Percentiles rank a stretch among this genome's conserved stretches.
Evolutionary conservation across 2,113 vertebrate genomes (phyloP).

Genomic region (Stigmatopora nigra): DNA sequence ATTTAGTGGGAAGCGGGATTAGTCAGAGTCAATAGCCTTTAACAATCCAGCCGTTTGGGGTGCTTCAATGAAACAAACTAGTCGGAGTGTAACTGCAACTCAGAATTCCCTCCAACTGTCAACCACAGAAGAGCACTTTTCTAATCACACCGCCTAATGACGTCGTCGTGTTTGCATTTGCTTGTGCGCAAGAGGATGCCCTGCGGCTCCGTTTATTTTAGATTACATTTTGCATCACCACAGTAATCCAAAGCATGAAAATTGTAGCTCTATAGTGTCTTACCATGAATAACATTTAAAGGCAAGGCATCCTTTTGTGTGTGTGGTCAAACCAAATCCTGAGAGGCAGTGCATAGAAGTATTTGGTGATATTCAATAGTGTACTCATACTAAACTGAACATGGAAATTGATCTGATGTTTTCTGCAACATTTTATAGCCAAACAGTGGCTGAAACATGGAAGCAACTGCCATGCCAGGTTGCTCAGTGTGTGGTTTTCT

Average conservation of each 20-base stretch:
- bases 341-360: neutral
- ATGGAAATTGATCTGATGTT: no score
- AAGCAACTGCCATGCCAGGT: no score
- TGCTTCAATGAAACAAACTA: conserved; percentile 33
- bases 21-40: conserved; percentile 62
- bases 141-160: conserved; percentile 9
- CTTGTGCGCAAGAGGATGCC: neutral
- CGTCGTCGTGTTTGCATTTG: conserved; percentile 5
- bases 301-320: neutral
- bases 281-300: conserved; percentile 32
- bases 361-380: neutral
- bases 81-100: conserved; percentile 22
- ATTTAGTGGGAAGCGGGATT: conserved; percentile 63
- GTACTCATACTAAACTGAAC: neutral
- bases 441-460: no score
- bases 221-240: conserved; percentile 11
- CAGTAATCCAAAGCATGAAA: conserved; percentile 25
- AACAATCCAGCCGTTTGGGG: conserved; percentile 47
- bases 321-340: neutral
- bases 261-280: conserved; percentile 22
- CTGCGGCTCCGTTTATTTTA: neutral
- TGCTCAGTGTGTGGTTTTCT: no score
- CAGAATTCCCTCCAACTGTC: conserved; percentile 17
- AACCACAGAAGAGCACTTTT: conserved; percentile 13
- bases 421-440: no score